Conservation (phyloP, 2,888 invertebrate genomes). For the Epinotia brunnichana region DNA sequence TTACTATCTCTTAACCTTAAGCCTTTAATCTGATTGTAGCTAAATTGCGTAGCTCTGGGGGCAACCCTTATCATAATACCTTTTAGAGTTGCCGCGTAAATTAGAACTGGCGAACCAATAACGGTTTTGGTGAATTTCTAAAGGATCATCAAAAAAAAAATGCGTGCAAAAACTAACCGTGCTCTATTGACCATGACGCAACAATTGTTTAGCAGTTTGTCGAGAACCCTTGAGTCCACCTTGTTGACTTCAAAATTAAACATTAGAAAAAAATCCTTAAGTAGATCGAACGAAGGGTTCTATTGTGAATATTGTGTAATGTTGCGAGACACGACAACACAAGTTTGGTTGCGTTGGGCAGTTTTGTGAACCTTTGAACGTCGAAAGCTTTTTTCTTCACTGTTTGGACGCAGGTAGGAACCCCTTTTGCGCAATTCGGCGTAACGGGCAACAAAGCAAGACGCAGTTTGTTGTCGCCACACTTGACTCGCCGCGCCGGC, state of each 20-base stretch:
- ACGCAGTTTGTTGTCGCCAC: conserved; percentile 73
- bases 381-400: conserved; percentile 51
- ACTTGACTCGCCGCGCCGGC: conserved; percentile 70
- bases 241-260: conserved; percentile 80
- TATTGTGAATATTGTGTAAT: conserved; percentile 82
- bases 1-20: too few species aligned
- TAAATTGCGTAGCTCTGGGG: conserved; percentile 44
- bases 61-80: conserved; percentile 49
- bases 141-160: conserved; percentile 59
- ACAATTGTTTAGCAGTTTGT: conserved; percentile 82
- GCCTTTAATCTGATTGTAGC: conserved; percentile 46
- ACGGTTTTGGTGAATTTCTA: conserved; percentile 57
- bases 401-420: conserved; percentile 74
- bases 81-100: conserved; percentile 62
- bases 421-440: conserved; percentile 82
- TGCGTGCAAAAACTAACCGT: conserved; percentile 66
- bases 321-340: conserved; percentile 75
- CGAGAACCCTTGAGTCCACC: conserved; percentile 76
- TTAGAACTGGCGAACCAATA: conserved; percentile 63
- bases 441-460: conserved; percentile 67
- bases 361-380: conserved; percentile 46
- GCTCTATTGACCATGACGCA: conserved; percentile 82
- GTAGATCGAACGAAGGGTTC: conserved; percentile 74
- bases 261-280: conserved; percentile 74
- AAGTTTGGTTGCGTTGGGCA: conserved; percentile 57